phyloP scores from a whole-genome alignment of 2,113 vertebrate species.

The Melanerpes formicivorus region DNA sequence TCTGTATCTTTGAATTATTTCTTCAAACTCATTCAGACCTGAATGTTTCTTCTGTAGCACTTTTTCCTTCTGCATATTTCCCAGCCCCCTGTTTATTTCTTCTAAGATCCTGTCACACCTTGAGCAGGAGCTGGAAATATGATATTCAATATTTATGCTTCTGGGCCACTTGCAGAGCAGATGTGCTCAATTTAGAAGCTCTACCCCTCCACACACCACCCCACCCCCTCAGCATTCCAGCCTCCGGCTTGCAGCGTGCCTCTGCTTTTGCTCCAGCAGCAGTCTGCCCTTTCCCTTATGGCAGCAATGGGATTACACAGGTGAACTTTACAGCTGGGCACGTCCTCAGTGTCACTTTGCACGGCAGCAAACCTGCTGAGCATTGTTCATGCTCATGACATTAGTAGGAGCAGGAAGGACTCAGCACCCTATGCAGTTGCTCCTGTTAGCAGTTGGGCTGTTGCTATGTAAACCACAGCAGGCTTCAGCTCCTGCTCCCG shows the following conservation, averaged over 20 bases:
- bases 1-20: background rate
- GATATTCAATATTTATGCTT: conserved; percentile 36
- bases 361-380: background rate
- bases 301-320: accelerated
- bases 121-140: background rate
- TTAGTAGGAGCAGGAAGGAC: background rate
- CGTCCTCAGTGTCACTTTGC: accelerated
- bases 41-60: background rate
- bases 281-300: background rate
- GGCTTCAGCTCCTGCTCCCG: background rate
- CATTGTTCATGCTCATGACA: background rate
- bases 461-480: background rate
- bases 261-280: background rate
- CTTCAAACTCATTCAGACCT: background rate
- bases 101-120: background rate
- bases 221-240: background rate
- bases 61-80: background rate
- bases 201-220: background rate
- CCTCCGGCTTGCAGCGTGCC: background rate
- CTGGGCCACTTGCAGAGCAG: background rate
- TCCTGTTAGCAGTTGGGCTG: background rate
- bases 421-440: accelerated
- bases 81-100: background rate
- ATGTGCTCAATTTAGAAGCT: conserved; percentile 4
- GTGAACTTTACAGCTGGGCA: accelerated